These are phyloP conservation scores for Lanius collurio DNA, from an alignment of 2,113 vertebrate species.

Conservation along the genomic window DNA sequence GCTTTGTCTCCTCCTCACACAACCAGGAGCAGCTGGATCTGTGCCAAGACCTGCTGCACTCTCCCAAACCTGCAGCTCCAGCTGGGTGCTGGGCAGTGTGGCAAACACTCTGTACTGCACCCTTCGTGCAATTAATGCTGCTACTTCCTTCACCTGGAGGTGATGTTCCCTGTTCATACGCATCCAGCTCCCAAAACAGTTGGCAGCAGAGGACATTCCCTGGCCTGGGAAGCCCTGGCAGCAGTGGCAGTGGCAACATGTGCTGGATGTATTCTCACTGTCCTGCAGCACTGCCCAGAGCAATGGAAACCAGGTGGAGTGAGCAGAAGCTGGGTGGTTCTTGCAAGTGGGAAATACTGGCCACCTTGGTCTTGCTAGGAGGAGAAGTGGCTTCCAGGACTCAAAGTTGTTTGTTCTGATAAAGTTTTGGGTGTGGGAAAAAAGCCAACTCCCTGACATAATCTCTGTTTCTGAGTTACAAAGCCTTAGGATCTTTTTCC, in stretches of 20 bases:
- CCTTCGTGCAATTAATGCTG: fast-evolving
- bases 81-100: fast-evolving
- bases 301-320: not conserved
- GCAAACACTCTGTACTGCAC: fast-evolving
- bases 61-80: not conserved
- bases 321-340: not conserved
- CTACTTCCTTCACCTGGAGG: not conserved
- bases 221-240: not conserved
- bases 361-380: not conserved
- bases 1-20: not conserved
- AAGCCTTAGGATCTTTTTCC: not conserved
- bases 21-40: not conserved
- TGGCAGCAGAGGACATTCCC: not conserved
- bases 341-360: not conserved
- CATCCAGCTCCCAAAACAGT: not conserved
- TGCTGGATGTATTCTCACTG: fast-evolving
- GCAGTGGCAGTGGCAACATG: fast-evolving
- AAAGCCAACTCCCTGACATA: not conserved
- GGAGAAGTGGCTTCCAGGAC: not conserved
- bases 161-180: not conserved
- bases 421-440: not conserved
- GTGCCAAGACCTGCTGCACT: fast-evolving
- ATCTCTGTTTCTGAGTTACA: not conserved
- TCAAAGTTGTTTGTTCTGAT: not conserved
- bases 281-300: not conserved